Conservation (phyloP, 2,113 vertebrate species). For the Spizaetus ornatus region DNA sequence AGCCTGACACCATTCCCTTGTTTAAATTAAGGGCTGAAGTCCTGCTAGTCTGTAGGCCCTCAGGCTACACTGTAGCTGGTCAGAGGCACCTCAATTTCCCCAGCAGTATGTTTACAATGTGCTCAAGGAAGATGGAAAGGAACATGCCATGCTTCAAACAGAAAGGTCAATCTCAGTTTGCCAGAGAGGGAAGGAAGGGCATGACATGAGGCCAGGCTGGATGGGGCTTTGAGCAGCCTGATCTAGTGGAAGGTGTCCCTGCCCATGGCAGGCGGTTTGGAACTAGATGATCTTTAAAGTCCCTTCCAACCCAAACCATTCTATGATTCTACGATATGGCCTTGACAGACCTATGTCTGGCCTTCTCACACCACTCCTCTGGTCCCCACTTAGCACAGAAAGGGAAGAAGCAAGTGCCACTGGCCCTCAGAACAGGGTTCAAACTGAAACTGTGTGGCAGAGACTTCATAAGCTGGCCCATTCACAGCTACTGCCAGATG, state of each 20-base stretch:
- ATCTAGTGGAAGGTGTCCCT: no score
- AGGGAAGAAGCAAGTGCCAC: not conserved
- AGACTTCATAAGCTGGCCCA: rapidly evolving
- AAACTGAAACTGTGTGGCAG: not conserved
- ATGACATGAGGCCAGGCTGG: no score
- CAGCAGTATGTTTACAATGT: rapidly evolving
- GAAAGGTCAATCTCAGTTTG: not conserved
- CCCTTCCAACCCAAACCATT: no score
- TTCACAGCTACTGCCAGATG: not conserved
- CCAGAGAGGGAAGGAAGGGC: not conserved
- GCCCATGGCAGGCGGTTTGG: no score
- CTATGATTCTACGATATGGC: not conserved
- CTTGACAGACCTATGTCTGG: not conserved
- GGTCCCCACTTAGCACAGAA: not conserved
- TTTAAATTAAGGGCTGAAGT: not conserved
- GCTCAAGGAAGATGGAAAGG: not conserved
- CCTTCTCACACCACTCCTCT: not conserved
- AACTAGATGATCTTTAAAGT: no score
- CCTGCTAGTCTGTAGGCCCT: not conserved
- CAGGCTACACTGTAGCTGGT: not conserved
- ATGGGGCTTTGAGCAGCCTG: no score
- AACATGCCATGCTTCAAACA: not conserved
- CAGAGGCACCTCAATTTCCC: not conserved
- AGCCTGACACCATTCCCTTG: not conserved
- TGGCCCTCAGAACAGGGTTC: not conserved